A percentile compares a stretch with the other conserved stretches of the same genome.
phyloP scores from a whole-genome alignment of 1,140 invertebrate species.

The Cepaea nemoralis region DNA sequence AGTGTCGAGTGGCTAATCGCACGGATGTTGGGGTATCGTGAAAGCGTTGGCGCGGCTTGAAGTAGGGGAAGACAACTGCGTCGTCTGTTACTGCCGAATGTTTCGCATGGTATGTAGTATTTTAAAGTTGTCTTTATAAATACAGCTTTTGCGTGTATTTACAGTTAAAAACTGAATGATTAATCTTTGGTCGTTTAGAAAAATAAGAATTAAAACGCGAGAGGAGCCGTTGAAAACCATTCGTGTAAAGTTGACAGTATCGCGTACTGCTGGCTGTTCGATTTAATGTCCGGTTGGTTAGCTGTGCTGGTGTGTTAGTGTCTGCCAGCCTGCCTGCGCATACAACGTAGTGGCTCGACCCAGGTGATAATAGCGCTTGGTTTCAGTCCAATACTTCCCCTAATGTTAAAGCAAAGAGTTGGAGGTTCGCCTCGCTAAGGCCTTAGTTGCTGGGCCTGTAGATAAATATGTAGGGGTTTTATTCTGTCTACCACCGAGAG shows the following conservation, averaged over 20 bases:
- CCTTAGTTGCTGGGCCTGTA: background rate
- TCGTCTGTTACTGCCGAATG: no score
- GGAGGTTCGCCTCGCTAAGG: background rate
- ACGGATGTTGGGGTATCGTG: no score
- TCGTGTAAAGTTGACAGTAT: background rate
- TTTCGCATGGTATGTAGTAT: no score
- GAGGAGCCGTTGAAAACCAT: no score
- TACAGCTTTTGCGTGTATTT: no score
- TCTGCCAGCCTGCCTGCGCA: constrained; percentile 32
- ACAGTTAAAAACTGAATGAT: no score
- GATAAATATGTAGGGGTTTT: background rate
- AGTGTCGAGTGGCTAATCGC: no score
- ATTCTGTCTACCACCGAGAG: background rate
- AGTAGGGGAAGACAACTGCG: no score
- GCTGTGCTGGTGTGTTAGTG: background rate
- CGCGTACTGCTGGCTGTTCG: background rate
- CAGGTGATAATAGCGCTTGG: constrained; percentile 36
- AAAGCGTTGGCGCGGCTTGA: no score
- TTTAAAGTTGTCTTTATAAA: no score
- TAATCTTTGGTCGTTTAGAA: no score
- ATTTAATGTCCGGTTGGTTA: background rate
- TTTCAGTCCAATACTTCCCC: constrained; percentile 36
- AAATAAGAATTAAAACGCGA: no score
- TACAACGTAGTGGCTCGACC: constrained; percentile 23
- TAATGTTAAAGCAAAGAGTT: constrained; percentile 10